A percentile compares a stretch with the other conserved stretches of the same genome.
phyloP scores from a whole-genome alignment of 1,140 invertebrate species.

The Limonius californicus region DNA sequence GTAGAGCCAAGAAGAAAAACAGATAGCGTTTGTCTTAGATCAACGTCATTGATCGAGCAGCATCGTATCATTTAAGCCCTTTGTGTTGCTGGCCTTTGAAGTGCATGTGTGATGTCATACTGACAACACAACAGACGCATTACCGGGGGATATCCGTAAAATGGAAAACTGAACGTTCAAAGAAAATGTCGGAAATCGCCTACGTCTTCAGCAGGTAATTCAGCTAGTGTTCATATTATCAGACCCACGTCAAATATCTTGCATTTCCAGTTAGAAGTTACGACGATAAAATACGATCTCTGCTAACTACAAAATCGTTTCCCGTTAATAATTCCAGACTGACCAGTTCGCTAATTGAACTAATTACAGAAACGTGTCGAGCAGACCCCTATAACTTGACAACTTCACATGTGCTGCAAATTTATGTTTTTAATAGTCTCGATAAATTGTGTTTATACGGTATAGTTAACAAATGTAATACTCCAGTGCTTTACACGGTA shows the following conservation, averaged over 20 bases:
- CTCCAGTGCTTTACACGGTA: neutral
- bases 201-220: slow-evolving; percentile 7
- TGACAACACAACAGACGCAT: slow-evolving; percentile 11
- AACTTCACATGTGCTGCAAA: slow-evolving; percentile 45
- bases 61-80: slow-evolving; percentile 10
- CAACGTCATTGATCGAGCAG: slow-evolving; percentile 12
- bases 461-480: slow-evolving; percentile 39
- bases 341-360: slow-evolving; percentile 44
- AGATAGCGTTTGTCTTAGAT: slow-evolving; percentile 6
- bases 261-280: neutral
- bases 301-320: neutral
- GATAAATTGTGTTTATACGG: slow-evolving; percentile 45
- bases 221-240: neutral
- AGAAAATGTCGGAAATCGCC: slow-evolving; percentile 13
- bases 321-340: slow-evolving; percentile 23
- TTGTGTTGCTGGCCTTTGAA: slow-evolving; percentile 7
- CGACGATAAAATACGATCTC: neutral
- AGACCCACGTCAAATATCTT: neutral
- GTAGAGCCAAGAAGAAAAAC: neutral
- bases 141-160: slow-evolving; percentile 12
- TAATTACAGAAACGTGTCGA: slow-evolving; percentile 47
- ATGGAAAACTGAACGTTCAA: slow-evolving; percentile 13
- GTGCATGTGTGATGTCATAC: slow-evolving; percentile 10
- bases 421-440: slow-evolving; percentile 47
- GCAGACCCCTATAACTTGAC: slow-evolving; percentile 42